Conservation (phyloP, 2,888 invertebrate genomes). For the Formica aserva region DNA sequence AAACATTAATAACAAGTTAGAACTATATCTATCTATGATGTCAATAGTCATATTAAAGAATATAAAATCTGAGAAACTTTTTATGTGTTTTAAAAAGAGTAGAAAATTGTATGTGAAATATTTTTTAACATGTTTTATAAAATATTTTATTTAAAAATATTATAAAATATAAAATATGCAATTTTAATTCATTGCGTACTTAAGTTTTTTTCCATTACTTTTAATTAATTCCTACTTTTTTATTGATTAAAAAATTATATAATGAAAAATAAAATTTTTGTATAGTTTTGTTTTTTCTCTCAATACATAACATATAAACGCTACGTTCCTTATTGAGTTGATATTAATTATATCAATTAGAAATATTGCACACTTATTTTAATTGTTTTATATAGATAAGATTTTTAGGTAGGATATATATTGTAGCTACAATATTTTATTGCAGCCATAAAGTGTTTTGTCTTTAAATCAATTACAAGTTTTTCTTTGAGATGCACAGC, state of each 20-base stretch:
- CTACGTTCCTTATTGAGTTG: not conserved
- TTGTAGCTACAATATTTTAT: not conserved
- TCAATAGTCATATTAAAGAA: not conserved
- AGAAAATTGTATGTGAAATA: not conserved
- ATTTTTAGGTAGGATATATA: not conserved
- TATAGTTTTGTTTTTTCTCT: not conserved
- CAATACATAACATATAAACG: not conserved
- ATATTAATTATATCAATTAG: not conserved
- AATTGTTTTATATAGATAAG: not conserved
- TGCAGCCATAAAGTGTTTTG: not conserved
- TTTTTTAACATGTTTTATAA: not conserved
- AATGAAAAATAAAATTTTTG: not conserved
- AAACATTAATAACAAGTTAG: not conserved
- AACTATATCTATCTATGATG: not conserved
- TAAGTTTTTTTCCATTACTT: not conserved
- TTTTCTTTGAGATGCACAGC: conserved; percentile 12
- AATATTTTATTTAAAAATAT: not conserved
- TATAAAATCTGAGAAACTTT: not conserved
- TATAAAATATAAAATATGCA: not conserved
- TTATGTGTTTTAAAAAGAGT: not conserved
- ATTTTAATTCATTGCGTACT: not conserved
- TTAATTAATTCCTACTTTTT: not conserved
- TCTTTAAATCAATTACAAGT: not conserved
- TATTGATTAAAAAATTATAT: not conserved
- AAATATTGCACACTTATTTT: not conserved